Evolutionary conservation across 2,113 vertebrate species (phyloP), one percentile per base, ranked within the genome.

Genomic region (Pogona vitticeps): DNA sequence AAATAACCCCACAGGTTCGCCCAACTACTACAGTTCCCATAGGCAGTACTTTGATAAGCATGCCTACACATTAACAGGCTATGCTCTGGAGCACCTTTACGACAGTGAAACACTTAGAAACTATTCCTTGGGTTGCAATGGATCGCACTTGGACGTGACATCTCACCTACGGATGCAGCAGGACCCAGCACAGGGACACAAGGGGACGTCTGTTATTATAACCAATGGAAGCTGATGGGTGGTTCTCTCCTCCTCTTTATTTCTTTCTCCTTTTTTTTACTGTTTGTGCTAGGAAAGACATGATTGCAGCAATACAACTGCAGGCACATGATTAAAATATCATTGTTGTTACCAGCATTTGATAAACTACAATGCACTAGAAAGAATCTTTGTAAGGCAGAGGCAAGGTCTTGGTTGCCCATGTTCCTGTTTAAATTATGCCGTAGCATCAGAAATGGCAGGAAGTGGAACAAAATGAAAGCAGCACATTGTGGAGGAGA

Each of bases 181-280:
- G 86, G 98, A 99, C 87, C 97, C 98, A 87, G 94, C 96, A 59
- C 96, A 97, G 76, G 97, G 97, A 96, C 98, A 99, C 95, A 99
- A 99, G 95, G 98, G 98, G 94, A 98, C 98, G 88, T 98, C 98
- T 3, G 98, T 99, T 94, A 99, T 99, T 95, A 99, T 99, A 96
- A 98, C 98, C 90, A 99, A 99, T 67, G 98, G 98, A 92, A 99
- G 98, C 97, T 99, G 98, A 98, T 96, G 83, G 70, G 85, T 65
- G 31, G 91, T 93, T 93, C 95, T 93, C 85, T 36, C 12, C 10
- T 36, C 14, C 9, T 31, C 6, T 26, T 36, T 31, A 33, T n/a
- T 17, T 3, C 28, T 21, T n/a, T 76, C 68, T 18, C 80, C 36
- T 71, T 71, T 5, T 36, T 65, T 38, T 31, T n/a, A 33, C 56